These are phyloP conservation scores for Elegia similella DNA, from an alignment of 2,888 invertebrate genomes.

Conservation along the genomic window DNA sequence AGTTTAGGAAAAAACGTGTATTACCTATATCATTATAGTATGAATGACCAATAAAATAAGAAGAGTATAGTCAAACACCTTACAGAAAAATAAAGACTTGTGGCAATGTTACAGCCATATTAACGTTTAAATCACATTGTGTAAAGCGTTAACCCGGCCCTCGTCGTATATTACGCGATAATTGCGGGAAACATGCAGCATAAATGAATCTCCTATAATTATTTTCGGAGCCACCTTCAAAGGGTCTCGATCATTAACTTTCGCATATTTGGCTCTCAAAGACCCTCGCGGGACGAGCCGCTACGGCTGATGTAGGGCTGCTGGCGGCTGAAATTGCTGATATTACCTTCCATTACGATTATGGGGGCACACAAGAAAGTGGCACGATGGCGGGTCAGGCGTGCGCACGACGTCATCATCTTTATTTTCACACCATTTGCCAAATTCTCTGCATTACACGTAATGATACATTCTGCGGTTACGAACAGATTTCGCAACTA, in stretches of 20 bases:
- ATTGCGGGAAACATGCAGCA: conserved; percentile 36
- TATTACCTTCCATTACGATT: conserved; percentile 70
- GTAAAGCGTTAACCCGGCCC: background rate
- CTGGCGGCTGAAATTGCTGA: conserved; percentile 62
- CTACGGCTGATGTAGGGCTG: conserved; percentile 56
- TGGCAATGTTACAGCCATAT: background rate
- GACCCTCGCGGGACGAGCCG: conserved; percentile 39
- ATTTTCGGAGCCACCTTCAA: conserved; percentile 44
- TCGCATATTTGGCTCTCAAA: conserved; percentile 45
- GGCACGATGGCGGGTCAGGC: conserved; percentile 53
- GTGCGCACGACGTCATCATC: conserved; percentile 44
- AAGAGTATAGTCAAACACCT: background rate
- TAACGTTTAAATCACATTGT: background rate
- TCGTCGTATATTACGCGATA: conserved; percentile 31
- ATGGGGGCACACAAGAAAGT: conserved; percentile 66
- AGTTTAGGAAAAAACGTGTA: too few relatives aligned
- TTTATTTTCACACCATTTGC: conserved; percentile 60
- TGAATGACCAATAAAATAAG: too few relatives aligned
- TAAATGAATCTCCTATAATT: conserved; percentile 42
- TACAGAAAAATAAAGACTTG: background rate
- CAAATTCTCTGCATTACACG: conserved; percentile 10
- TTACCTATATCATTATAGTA: too few relatives aligned
- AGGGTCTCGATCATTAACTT: conserved; percentile 46
- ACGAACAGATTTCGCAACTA: conserved; percentile 7
- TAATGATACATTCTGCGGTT: conserved; percentile 9